Percentiles rank a stretch among this genome's conserved stretches.
phyloP scores from a whole-genome alignment of 2,113 vertebrate genomes.

The Progne subis region DNA sequence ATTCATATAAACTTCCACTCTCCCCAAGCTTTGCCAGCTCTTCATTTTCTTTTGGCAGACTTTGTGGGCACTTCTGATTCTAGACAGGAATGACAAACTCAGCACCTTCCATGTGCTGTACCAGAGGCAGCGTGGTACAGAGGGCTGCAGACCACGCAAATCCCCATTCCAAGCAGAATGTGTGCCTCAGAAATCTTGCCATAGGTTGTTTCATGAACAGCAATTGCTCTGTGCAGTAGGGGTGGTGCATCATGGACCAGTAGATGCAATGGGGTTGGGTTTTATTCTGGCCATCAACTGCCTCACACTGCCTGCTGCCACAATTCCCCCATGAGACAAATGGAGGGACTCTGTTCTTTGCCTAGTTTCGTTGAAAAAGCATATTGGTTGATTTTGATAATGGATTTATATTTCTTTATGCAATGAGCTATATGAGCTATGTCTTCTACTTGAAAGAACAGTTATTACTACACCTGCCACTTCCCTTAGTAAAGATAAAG shows the following conservation, averaged over 20 bases:
- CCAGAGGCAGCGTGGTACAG: neutral
- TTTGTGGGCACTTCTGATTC: conserved; percentile 4
- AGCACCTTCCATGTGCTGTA: neutral
- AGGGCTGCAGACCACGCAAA: neutral
- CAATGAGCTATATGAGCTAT: neutral
- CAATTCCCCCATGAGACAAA: neutral
- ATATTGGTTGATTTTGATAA: neutral
- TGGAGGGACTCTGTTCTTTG: neutral
- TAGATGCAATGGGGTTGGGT: neutral
- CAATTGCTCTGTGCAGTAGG: neutral
- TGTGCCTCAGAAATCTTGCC: neutral
- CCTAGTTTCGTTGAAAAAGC: neutral
- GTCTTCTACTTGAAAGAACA: neutral
- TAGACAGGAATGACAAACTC: neutral
- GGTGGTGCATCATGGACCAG: neutral
- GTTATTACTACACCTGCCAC: neutral
- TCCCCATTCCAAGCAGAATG: neutral
- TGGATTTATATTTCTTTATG: neutral
- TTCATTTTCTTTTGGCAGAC: conserved; percentile 53
- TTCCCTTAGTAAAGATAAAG: neutral
- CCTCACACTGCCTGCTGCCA: neutral
- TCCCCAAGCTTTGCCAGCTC: conserved; percentile 13
- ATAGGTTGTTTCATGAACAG: neutral
- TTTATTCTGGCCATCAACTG: neutral
- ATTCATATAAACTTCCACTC: conserved; percentile 60